Base-by-base conservation (phyloP, 2,113 vertebrate genomes). In the Herpailurus yagouaroundi region DNA sequence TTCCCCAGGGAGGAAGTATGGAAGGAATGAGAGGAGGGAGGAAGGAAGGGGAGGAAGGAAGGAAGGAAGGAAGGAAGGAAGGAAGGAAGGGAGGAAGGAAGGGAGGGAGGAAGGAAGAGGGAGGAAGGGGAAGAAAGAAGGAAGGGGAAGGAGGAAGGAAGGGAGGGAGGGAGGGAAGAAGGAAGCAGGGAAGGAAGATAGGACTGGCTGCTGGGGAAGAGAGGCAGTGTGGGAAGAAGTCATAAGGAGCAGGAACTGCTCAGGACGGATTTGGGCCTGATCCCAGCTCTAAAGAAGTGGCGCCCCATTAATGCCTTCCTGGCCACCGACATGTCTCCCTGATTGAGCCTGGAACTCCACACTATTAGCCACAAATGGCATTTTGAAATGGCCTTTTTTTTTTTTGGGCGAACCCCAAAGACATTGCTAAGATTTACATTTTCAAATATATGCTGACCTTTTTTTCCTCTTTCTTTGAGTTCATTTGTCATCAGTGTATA, bases 391-490 rank as follows among this genome's bases (percentile, higher is more conserved):
- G 99, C 99, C 99, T 99, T 99, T 99, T 98, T 98, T 98, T 99
- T 98, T 96, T 99, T 98, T 99, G 98, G 98, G 99, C 97, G 99
- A 99, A 99, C 99, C 99, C 99, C 99, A 99, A 99, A 99, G 99
- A 99, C 99, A 99, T 99, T 99, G 99, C 99, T 99, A 99, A 99
- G 99, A 99, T 99, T 99, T 99, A 99, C 99, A 99, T 99, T 99
- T 99, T 99, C 99, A 99, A 99, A 99, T 99, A 99, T 99, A 99
- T 99, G 99, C 99, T 99, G 99, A 99, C 99, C 99, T 99, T 99
- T 99, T 99, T 99, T 99, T 99, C 99, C 99, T 99, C 99, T 99
- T 99, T 99, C 99, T 99, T 99, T 99, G 99, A 99, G 99, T 99
- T 99, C 99, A 99, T 99, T 99, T 99, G 99, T 99, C 99, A 99